Conservation (phyloP, 2,888 invertebrate species). For the Timema podura region DNA sequence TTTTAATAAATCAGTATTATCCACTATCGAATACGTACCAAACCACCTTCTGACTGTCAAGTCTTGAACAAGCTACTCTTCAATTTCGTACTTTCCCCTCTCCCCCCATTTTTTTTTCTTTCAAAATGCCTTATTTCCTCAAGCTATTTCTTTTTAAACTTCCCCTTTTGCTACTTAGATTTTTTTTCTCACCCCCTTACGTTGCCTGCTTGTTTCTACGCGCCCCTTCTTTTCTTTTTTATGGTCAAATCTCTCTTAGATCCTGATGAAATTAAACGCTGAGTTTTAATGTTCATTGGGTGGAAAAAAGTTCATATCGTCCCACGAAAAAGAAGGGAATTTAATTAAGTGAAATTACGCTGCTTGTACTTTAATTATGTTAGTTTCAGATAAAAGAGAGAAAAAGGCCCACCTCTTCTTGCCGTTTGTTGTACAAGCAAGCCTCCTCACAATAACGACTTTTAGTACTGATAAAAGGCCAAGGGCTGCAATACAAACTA, state of each 20-base stretch:
- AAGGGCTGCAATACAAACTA: slow-evolving; percentile 28
- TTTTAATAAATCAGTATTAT: too few relatives aligned
- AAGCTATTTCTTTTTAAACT: slow-evolving; percentile 20
- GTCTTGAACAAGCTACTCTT: too few relatives aligned
- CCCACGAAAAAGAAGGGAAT: slow-evolving; percentile 48
- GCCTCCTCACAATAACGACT: slow-evolving; percentile 31
- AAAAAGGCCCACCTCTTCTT: slow-evolving; percentile 27
- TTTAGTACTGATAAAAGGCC: slow-evolving; percentile 31
- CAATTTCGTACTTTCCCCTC: too few relatives aligned
- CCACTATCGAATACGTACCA: too few relatives aligned
- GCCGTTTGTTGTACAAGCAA: slow-evolving; percentile 28
- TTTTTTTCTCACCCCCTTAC: slow-evolving; percentile 17
- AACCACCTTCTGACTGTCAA: too few relatives aligned
- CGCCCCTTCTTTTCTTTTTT: slow-evolving; percentile 41
- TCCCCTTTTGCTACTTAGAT: slow-evolving; percentile 17
- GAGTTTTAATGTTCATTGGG: slow-evolving; percentile 52
- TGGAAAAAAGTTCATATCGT: slow-evolving; percentile 52
- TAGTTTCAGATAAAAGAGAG: slow-evolving; percentile 49
- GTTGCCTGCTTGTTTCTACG: slow-evolving; percentile 23
- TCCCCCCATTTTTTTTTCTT: too few relatives aligned
- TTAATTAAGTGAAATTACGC: slow-evolving; percentile 55
- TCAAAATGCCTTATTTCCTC: slow-evolving; percentile 23
- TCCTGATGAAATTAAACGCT: slow-evolving; percentile 52
- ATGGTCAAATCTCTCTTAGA: slow-evolving; percentile 51
- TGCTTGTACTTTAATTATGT: slow-evolving; percentile 55